Percentiles rank a stretch among this genome's conserved stretches.
Evolutionary conservation across 2,888 invertebrate species (phyloP).

Genomic region (Trilocha varians): DNA sequence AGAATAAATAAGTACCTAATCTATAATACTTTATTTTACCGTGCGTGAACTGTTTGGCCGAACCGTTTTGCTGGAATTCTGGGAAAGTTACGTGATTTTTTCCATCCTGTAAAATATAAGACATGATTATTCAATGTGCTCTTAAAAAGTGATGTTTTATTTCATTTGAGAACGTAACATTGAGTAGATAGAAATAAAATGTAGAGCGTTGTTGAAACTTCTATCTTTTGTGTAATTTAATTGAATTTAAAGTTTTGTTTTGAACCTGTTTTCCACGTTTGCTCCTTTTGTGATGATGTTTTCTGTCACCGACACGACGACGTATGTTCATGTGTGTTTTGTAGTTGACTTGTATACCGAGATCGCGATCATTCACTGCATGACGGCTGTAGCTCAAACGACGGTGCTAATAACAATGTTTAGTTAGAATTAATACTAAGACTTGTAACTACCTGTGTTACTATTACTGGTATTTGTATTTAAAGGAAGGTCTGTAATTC

Average conservation of each 20-base stretch:
- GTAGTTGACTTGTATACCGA: constrained; percentile 90
- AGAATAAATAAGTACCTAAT: constrained; percentile 75
- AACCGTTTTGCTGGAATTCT: constrained; percentile 91
- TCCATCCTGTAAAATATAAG: constrained; percentile 77
- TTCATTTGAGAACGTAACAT: no score
- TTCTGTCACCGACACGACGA: constrained; percentile 88
- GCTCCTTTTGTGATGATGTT: constrained; percentile 87
- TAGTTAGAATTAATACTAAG: not conserved
- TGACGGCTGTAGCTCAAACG: constrained; percentile 92
- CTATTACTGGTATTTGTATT: no score
- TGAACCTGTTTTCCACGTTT: constrained; percentile 86
- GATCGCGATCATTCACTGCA: constrained; percentile 90
- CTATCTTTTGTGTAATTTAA: no score
- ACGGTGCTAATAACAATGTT: constrained; percentile 77
- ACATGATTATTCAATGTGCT: constrained; percentile 5
- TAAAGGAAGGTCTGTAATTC: no score
- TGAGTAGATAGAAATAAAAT: no score
- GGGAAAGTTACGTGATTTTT: constrained; percentile 93
- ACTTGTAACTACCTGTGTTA: no score
- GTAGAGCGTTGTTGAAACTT: no score
- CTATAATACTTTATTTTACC: constrained; percentile 83
- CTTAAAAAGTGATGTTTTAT: no score
- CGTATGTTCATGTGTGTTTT: constrained; percentile 93
- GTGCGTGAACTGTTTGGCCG: constrained; percentile 89
- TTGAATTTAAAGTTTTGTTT: not conserved